Evolutionary conservation across 2,113 vertebrate genomes (phyloP).

Genomic region (Grus americana): DNA sequence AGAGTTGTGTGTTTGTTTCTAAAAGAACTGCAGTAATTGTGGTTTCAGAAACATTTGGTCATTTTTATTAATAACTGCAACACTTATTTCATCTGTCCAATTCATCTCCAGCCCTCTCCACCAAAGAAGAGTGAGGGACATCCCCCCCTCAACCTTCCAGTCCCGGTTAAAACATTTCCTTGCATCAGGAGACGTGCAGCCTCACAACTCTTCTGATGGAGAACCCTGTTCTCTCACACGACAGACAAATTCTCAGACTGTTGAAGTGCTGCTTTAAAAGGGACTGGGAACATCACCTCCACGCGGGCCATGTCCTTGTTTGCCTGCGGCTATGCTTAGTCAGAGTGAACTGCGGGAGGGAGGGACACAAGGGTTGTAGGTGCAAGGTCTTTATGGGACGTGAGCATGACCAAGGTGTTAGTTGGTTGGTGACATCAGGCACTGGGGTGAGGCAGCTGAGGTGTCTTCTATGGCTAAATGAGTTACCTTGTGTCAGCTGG

Average conservation of each 20-base stretch:
- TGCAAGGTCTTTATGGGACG: background rate
- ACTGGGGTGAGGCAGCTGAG: background rate
- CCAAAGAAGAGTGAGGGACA: background rate
- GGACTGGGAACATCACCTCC: background rate
- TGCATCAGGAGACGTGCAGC: background rate
- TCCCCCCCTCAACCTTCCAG: background rate
- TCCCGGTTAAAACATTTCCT: background rate
- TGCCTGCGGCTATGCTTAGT: background rate
- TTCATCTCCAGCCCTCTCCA: background rate
- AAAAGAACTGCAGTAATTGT: background rate
- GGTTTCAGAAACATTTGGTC: background rate
- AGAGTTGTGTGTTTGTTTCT: background rate
- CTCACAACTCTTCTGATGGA: background rate
- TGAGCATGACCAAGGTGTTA: background rate
- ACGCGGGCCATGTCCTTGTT: background rate
- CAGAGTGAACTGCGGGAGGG: background rate
- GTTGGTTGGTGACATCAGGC: background rate
- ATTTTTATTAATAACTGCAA: background rate
- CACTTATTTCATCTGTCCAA: background rate
- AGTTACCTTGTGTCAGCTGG: background rate
- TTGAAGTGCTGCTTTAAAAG: background rate
- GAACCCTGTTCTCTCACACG: background rate
- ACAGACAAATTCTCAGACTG: background rate
- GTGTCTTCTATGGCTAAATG: background rate
- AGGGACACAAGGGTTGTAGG: too few relatives aligned